Evolutionary conservation across 2,888 invertebrate species (phyloP), one percentile per base, ranked within the genome.

Genomic region (Drosophila silvestris): DNA sequence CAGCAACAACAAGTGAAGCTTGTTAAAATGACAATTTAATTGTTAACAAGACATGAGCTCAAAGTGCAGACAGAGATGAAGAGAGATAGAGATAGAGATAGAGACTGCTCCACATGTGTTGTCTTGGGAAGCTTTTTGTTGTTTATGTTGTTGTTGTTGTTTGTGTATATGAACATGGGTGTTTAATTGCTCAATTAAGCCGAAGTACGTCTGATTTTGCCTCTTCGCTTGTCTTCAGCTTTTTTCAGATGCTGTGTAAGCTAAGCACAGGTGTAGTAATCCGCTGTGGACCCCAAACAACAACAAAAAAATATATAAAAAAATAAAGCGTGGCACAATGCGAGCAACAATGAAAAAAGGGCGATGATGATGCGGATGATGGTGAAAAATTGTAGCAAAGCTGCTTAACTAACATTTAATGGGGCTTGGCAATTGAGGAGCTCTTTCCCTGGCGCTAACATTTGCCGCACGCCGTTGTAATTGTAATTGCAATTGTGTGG

Each of bases 1-100:
- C 74, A 37, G 77, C 77, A 78, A 78, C 78, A 76, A 74, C 77
- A 77, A 90, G 87, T 90, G 82, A 79, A 76, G 91, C 91, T 89
- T 87, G 91, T 89, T 90, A 89, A 91, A 90, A 92, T 91, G 91
- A 92, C 91, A 92, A 91, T 92, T 92, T 92, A 91, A 92, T 91
- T 91, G 92, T 89, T 82, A 85, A 80, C 81, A 82, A 84, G 81
- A 79, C 85, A 83, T 81, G 81, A 75, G 81, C 78, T 71, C 74
- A 70, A 30, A n/a, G n/a, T 30, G 12, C 32, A n/a, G 39, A 30
- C 10, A 30, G n/a, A 28, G 52, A 52, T n/a, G 30, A n/a, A 53
- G 22, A 53, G 56, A 12, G n/a, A 41, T n/a, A 32, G 41, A 30
- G 52, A 30, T 30, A 32, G 44, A 67, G 52, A 30, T 30, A 32